A percentile compares a stretch with the other conserved stretches of the same genome.
Conservation (phyloP, 2,888 invertebrate genomes). For the Tenthredo amoena region DNA sequence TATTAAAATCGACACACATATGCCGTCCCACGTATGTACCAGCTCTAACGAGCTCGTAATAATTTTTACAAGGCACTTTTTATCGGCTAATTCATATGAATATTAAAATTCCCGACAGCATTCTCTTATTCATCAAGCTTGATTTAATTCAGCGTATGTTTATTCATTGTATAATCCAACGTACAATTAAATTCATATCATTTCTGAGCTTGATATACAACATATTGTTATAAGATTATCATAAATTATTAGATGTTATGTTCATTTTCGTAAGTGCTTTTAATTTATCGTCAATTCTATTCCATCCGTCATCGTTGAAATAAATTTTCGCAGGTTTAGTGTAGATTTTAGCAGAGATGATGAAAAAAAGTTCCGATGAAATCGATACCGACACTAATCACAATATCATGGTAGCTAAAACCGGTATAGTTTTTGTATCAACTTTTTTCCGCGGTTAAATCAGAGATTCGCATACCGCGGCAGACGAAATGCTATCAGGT, state of each 20-base stretch:
- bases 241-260: neutral
- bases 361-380: neutral
- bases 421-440: neutral
- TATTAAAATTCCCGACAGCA: neutral
- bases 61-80: neutral
- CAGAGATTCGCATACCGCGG: neutral
- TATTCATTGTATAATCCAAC: neutral
- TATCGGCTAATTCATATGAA: neutral
- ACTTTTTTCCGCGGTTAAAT: neutral
- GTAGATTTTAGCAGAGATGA: neutral
- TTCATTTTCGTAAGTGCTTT: neutral
- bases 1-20: constrained; percentile 8
- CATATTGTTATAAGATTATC: neutral
- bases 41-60: neutral
- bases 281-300: neutral
- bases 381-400: neutral
- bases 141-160: neutral
- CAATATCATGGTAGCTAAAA: neutral
- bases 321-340: neutral
- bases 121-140: neutral
- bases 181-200: neutral
- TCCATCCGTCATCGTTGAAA: neutral
- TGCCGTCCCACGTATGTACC: neutral
- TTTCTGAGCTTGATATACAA: neutral
- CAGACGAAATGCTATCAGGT: neutral